Percentiles rank a stretch among this genome's conserved stretches.
Evolutionary conservation across 2,888 invertebrate genomes (phyloP).

Genomic region (Drosophila differens): DNA sequence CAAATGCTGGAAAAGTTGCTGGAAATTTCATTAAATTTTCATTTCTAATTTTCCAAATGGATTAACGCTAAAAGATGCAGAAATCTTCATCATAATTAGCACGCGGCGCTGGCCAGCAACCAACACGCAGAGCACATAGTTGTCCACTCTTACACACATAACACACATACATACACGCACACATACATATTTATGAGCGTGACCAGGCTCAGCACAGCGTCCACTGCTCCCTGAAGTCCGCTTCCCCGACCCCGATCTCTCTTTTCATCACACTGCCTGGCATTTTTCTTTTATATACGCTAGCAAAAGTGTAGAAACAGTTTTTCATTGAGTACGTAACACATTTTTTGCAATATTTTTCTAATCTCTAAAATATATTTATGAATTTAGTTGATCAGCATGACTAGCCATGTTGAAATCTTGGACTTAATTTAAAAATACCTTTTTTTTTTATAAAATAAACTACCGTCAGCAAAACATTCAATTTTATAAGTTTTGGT

Average conservation of each 20-base stretch:
- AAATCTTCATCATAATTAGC: conserved; percentile 84
- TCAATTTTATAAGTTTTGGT: not conserved
- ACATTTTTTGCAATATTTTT: not conserved
- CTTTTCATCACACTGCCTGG: conserved; percentile 9
- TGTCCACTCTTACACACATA: conserved; percentile 59
- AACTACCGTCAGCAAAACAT: not conserved
- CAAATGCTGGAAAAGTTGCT: conserved; percentile 58
- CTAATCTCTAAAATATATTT: not conserved
- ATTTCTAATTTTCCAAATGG: conserved; percentile 84
- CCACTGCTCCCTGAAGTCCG: conserved; percentile 20
- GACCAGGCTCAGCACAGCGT: conserved; percentile 33
- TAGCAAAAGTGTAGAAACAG: not conserved
- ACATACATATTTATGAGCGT: conserved; percentile 46
- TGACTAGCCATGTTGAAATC: not conserved
- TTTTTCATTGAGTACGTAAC: not conserved
- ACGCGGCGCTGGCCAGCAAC: conserved; percentile 61
- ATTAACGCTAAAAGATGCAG: conserved; percentile 83
- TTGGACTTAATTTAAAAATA: not conserved
- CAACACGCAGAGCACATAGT: conserved; percentile 64
- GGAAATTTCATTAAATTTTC: conserved; percentile 82
- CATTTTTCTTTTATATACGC: conserved; percentile 32
- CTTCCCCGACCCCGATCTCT: not conserved
- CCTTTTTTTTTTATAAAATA: not conserved
- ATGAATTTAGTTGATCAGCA: not conserved
- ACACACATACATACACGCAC: conserved; percentile 14